A percentile compares a stretch with the other conserved stretches of the same genome.
phyloP scores from a whole-genome alignment of 2,888 invertebrate genomes.

The Asteroscopus sphinx region DNA sequence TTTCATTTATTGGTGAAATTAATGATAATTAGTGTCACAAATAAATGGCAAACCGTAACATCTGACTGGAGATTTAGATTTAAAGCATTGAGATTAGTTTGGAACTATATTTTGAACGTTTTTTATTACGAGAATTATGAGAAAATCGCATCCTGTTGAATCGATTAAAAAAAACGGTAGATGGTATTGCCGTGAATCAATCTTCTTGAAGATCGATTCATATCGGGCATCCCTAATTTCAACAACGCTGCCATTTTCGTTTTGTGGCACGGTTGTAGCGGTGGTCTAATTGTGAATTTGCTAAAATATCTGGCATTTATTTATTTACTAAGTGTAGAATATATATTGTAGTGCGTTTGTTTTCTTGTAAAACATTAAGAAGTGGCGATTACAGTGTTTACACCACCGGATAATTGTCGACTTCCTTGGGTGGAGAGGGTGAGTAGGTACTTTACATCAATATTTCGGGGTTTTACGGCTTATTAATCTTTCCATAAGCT shows the following conservation, averaged over 20 bases:
- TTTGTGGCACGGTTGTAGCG: constrained; percentile 86
- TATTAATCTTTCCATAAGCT: constrained; percentile 45
- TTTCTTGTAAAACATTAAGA: constrained; percentile 63
- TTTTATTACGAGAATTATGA: too few relatives aligned
- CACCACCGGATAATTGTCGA: constrained; percentile 75
- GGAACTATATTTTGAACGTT: too few relatives aligned
- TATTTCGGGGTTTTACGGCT: constrained; percentile 70
- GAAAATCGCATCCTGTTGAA: too few relatives aligned
- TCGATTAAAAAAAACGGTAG: too few relatives aligned
- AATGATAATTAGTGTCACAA: too few relatives aligned
- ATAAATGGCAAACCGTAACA: too few relatives aligned
- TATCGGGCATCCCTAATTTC: too few relatives aligned
- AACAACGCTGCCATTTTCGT: constrained; percentile 89
- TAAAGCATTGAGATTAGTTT: too few relatives aligned
- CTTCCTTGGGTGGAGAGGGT: constrained; percentile 85
- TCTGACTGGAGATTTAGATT: too few relatives aligned
- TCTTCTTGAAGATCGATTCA: too few relatives aligned
- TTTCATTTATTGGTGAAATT: too few relatives aligned
- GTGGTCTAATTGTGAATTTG: constrained; percentile 78
- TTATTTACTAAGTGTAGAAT: constrained; percentile 68
- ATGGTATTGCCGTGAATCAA: too few relatives aligned
- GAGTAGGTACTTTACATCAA: constrained; percentile 77
- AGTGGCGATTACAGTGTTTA: constrained; percentile 67
- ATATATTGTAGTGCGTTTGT: constrained; percentile 68
- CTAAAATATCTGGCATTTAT: constrained; percentile 68